phyloP scores from a whole-genome alignment of 2,113 vertebrate genomes.

The Protobothrops flavoviridis region DNA sequence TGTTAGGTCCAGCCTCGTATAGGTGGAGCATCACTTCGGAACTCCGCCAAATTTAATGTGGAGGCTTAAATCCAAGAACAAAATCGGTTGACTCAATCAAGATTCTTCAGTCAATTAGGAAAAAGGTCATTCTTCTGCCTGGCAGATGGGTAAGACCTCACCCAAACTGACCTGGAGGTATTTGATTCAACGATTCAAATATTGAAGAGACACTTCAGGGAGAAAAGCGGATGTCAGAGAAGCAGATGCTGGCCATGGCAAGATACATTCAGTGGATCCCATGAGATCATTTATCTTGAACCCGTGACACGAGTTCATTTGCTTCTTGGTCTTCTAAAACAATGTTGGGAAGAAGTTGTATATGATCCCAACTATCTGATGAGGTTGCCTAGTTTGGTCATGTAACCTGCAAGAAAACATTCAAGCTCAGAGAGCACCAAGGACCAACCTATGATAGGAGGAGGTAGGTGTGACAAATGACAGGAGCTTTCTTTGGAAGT shows the following conservation, averaged over 20 bases:
- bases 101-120: not conserved
- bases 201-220: not conserved
- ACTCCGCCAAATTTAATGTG: not conserved
- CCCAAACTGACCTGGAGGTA: not conserved
- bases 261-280: not conserved
- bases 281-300: not conserved
- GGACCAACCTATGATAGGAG: no score
- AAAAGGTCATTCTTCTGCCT: not conserved
- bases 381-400: no score
- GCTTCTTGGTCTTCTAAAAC: not conserved
- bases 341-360: not conserved
- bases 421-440: no score
- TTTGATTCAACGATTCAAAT: not conserved
- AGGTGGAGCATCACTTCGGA: not conserved
- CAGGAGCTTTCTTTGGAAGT: no score
- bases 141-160: not conserved
- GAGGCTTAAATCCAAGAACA: not conserved
- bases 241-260: not conserved
- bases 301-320: not conserved
- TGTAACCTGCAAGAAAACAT: no score
- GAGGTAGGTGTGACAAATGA: no score
- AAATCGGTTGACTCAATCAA: not conserved
- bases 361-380: no score
- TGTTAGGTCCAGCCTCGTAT: not conserved
- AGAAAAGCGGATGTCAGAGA: not conserved